These are phyloP conservation scores for Phylloscopus whistleri DNA, from an alignment of 2,113 vertebrate species.

Conservation along the genomic window DNA sequence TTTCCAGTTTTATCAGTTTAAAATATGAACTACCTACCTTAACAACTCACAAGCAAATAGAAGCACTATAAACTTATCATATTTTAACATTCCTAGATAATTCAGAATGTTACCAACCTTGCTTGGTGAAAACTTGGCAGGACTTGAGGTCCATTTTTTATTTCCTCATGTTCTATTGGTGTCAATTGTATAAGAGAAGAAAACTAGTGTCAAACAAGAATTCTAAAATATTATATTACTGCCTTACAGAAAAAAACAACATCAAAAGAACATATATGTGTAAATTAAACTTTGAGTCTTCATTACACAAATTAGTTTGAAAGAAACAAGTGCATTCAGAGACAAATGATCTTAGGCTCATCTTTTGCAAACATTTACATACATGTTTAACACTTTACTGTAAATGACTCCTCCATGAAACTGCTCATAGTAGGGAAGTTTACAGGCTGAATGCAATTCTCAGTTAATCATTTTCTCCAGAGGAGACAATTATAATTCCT, in stretches of 20 bases:
- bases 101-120: slow-evolving; percentile 38
- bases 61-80: slow-evolving; percentile 39
- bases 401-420: not conserved
- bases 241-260: not conserved
- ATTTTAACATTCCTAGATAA: slow-evolving; percentile 57
- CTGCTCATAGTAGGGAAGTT: not conserved
- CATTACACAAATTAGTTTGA: not conserved
- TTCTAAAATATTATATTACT: not conserved
- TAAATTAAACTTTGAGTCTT: not conserved
- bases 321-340: not conserved
- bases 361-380: slow-evolving; percentile 6
- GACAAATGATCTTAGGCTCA: not conserved
- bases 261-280: not conserved
- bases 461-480: not conserved
- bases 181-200: not conserved
- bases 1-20: slow-evolving; percentile 35
- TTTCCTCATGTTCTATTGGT: not conserved
- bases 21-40: slow-evolving; percentile 47
- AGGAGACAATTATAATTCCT: not conserved
- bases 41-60: slow-evolving; percentile 47
- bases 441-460: not conserved
- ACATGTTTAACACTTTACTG: not conserved
- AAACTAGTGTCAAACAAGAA: not conserved
- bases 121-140: slow-evolving; percentile 7
- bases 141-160: not conserved